Base-by-base conservation (phyloP, 2,888 invertebrate genomes). In the Campaea margaritaria region DNA sequence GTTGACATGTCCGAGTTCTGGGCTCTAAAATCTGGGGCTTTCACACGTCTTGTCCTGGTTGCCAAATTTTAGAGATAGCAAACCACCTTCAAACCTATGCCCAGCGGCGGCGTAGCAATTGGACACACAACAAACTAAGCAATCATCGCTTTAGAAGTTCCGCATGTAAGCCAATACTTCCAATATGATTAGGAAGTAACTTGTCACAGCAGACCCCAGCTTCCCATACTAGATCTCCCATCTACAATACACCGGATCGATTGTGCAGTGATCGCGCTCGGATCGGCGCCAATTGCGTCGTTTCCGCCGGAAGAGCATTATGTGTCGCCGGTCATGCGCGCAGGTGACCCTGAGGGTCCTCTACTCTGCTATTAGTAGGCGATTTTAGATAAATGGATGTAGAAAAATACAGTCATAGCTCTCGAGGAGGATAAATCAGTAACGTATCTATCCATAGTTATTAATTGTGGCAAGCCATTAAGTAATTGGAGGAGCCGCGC, bases 301-400 rank as follows among this genome's bases (percentile, higher is more conserved):
- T 77, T 84, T 91, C 91, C 91, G 89, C 55, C 89, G 91, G 91
- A 91, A 86, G 75, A 43, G 58, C 71, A 83, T 90, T 89, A 87
- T 89, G 79, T 80, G 77, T 54, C 78, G 81, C 76, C 86, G 82
- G 81, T 87, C 85, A 87, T 84, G 88, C 86, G 86, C 76, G 72
- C 82, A 79, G 80, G 76, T 85, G 87, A 74, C 88, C 89, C 75
- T 83, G 67, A 63, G 62, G 61, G 54, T 50, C 52, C 49, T 16
- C 41, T 16, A 34, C 38, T 39, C 39, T 43, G 38, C 31, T 54
- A 48, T 43, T 44, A 36, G 34, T 45, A 27, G 41, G 16, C 34
- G 36, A 43, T 36, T 49, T 45, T 51, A 58, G 49, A 50, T 59
- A 59, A n/a, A 59, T 59, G 14, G 14, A 39, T 14, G 36, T 28